Evolutionary conservation across 2,113 vertebrate genomes (phyloP), one percentile per base, ranked within the genome.

Genomic region (Dipodomys spectabilis): DNA sequence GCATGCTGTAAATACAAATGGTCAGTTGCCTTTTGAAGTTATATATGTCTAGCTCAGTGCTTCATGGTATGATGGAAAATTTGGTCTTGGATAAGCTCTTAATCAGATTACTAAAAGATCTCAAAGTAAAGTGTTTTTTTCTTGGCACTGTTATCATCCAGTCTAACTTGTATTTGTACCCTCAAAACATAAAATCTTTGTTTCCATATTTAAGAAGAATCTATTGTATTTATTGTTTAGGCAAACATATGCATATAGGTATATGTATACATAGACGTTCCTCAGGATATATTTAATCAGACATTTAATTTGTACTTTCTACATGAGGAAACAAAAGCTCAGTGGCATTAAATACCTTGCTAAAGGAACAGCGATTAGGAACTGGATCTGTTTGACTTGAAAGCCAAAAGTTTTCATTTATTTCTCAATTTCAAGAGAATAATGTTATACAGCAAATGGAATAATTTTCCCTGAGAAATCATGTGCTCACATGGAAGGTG

Each of bases 1-100:
- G 35, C 4, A 73, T 87, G 4, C 23, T 78, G 2, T 82, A 28
- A 87, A 77, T 62, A 79, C 8, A 57, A 78, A 91, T 19, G 72
- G 18, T 20, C n/a, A 78, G 19, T 45, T 93, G 82, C 87, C 84
- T 90, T 82, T 88, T 65, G 91, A 57, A 78, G 32, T 35, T 16
- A 57, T 22, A 28, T 0, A 1, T 88, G 1, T 25, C 25, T 19
- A 20, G 1, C 16, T 44, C 69, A 39, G 44, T 57, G 35, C 64
- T 80, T 15, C 12, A 85, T 23, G 73, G 60, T 53, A 45, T 64
- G 5, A 78, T 60, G 35, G 87, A 77, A 25, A 68, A 35, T 89
- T 90, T 82, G 10, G 30, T n/a, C 35, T 89, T 93, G 5, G 62
- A 64, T 25, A 32, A 77, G 16, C 6, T 77, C 28, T 91, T 90